phyloP scores from a whole-genome alignment of 1,140 invertebrate species.

The Harlomillsia oculata region DNA sequence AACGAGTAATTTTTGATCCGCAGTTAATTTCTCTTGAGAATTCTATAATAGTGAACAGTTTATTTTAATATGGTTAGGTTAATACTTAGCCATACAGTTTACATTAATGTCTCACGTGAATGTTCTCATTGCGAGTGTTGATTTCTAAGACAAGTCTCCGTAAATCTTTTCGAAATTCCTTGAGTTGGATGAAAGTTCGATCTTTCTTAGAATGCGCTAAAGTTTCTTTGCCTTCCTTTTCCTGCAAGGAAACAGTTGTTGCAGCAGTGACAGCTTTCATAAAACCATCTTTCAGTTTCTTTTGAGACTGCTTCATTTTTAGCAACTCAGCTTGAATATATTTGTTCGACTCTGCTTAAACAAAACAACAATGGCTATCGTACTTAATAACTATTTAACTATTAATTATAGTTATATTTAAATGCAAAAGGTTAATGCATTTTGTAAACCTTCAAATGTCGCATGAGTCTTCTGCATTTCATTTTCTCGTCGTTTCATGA shows the following conservation, averaged over 20 bases:
- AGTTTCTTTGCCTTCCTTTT: constrained; percentile 6
- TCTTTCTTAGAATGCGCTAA: constrained; percentile 17
- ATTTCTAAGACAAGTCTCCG: constrained; percentile 13
- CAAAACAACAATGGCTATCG: too few relatives aligned
- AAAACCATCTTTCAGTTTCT: constrained; percentile 20
- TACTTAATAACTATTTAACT: too few relatives aligned
- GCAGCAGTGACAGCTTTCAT: constrained; percentile 14
- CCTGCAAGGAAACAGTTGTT: constrained; percentile 14
- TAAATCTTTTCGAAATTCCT: constrained; percentile 30
- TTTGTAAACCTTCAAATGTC: constrained; percentile 5
- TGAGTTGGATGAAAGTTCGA: constrained; percentile 16
- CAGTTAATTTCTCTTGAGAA: constrained; percentile 23
- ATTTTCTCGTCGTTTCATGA: neutral
- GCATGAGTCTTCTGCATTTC: neutral
- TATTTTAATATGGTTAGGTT: neutral
- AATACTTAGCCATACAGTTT: neutral
- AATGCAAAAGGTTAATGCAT: too few relatives aligned
- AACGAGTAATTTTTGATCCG: constrained; percentile 23
- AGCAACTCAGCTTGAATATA: constrained; percentile 2
- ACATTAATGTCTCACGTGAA: constrained; percentile 9
- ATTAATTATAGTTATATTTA: too few relatives aligned
- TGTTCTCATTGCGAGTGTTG: constrained; percentile 15
- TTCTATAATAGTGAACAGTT: constrained; percentile 11
- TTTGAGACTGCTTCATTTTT: constrained; percentile 14
- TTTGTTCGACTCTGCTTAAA: constrained; percentile 13